Evolutionary conservation across 2,888 invertebrate genomes (phyloP), one percentile per base, ranked within the genome.

Genomic region (Clivina fossor): DNA sequence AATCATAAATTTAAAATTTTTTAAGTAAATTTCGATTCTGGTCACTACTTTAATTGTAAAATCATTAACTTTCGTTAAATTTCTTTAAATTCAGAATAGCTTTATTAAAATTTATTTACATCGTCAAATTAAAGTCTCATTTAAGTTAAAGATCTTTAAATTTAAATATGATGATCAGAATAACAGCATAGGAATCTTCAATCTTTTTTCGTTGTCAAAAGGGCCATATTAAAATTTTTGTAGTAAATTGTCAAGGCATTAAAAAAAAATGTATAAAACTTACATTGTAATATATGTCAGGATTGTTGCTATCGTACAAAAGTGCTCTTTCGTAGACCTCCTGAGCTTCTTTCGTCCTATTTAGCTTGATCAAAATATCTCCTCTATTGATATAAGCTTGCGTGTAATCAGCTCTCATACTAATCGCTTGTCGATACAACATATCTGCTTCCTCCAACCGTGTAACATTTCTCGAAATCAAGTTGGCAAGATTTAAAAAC

Each of bases 301-400:
- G 93, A 76, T 94, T 94, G 65, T 88, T 90, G 71, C 88, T 91
- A 71, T 96, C 96, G 75, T 95, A 94, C 61, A 91, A 80, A 46
- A 97, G 76, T 2, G 96, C 97, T 66, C 90, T 82, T 71, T 94
- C 93, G 71, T 97, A 97, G 28, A 95, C 93, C 70, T 93, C 90
- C 71, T 93, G 91, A 0, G 96, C 96, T 72, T 97, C 95, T 66
- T 89, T 86, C 1, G 93, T 93, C 64, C 94, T 86, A 76, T 95
- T 95, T 66, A 96, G 76, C 75, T 93, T 95, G 73, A 97, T 92
- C 62, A 96, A 80, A 69, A 97, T 91, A 76, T 97, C 96, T 0
- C 96, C 97, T 54, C 96, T 84, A 76, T 97, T 97, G 63, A 97
- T 97, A 71, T 97, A 97, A 5, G 96, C 97, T 73, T 94, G 91